Base-by-base conservation (phyloP, 2,797 vertebrate genomes). In the Lithobates pipiens region DNA sequence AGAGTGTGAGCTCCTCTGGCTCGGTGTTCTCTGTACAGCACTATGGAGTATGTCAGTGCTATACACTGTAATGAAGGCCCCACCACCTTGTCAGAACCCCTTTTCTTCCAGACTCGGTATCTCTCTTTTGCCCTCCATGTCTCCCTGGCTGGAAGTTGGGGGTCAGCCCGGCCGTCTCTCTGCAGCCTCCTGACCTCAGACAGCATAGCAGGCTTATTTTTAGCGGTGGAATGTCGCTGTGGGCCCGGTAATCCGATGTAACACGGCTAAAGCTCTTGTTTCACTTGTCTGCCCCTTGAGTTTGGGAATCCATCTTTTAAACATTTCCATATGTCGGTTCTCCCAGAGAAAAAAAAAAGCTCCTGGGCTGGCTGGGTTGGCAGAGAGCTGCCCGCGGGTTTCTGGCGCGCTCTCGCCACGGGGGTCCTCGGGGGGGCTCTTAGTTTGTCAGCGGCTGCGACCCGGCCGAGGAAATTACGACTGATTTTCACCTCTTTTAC, bases 271-370 rank as follows among this genome's bases (percentile, higher is more conserved):
- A 91, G 87, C 89, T 89, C 88, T 91, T 89, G 89, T 89, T 89
- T 92, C 0, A 36, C 90, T 91, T 90, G 91, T 89, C 91, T 92
- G 88, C 88, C 86, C 86, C 32, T 83, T 90, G n/a, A 85, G 84
- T 89, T 93, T 91, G 87, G 87, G 92, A 91, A 90, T 72, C 90
- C 85, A 91, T 86, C 87, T n/a, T 87, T 25, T 93, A 93, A 93
- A 91, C 82, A 90, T 90, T 93, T 92, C 92, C 91, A 93, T 89
- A 93, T 93, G 92, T 85, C 91, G 89, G 79, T 63, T 87, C 86
- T 89, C 82, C 63, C 80, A 23, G 25, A 69, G 57, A 77, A 61
- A 68, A 77, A 61, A 84, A 39, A 85, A 89, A 87, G 0, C 50
- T 18, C 50, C 16, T 54, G 11, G 44, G 44, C 44, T 46, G 44